Conservation (phyloP, 2,113 vertebrate genomes). For the Gallinago undulata region DNA sequence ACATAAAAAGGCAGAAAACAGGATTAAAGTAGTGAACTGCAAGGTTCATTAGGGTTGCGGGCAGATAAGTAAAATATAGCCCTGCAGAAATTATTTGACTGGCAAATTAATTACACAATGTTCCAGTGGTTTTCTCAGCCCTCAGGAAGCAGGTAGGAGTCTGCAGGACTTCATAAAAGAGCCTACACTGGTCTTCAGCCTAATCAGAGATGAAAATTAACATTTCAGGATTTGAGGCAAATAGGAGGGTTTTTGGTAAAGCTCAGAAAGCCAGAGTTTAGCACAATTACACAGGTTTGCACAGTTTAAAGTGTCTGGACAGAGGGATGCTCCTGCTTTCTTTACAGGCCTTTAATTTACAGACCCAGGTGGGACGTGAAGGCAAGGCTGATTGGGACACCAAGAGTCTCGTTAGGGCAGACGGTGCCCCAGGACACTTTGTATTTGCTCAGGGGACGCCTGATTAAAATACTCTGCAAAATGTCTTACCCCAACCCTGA, state of each 20-base stretch:
- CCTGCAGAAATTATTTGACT: constrained; percentile 50
- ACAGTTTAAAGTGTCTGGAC: neutral
- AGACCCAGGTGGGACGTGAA: neutral
- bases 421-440: neutral
- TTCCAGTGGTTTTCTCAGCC: constrained; percentile 21
- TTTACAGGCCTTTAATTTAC: neutral
- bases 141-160: constrained; percentile 29
- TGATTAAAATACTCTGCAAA: neutral
- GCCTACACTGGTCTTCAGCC: neutral
- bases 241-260: neutral
- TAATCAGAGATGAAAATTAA: neutral
- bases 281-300: neutral
- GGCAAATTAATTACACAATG: constrained; percentile 50
- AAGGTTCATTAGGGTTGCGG: constrained; percentile 16
- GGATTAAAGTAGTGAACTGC: neutral
- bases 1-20: constrained; percentile 15
- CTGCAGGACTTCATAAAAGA: constrained; percentile 30
- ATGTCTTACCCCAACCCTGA: neutral
- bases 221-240: neutral
- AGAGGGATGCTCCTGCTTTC: neutral
- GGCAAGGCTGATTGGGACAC: neutral
- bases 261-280: neutral
- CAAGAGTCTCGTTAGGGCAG: neutral
- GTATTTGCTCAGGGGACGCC: neutral
- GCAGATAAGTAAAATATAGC: constrained; percentile 37